Evolutionary conservation across 2,797 vertebrate genomes (phyloP).

Genomic region (Dipus sagitta): DNA sequence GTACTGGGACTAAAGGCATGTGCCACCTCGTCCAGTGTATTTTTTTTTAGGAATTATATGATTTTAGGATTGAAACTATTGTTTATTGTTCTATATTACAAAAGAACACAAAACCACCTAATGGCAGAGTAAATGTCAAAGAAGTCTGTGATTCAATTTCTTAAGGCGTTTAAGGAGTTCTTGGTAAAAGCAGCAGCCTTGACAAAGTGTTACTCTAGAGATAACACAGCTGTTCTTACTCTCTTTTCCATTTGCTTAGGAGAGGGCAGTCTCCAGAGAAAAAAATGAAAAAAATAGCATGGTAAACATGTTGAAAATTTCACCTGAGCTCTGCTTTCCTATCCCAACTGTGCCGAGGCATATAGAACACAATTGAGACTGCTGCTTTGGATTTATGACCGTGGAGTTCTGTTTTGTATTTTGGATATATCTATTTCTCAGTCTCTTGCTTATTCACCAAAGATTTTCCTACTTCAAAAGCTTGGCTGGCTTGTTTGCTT

Average conservation of each 20-base stretch:
- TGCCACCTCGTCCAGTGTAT: not conserved
- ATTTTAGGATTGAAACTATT: conserved; percentile 35
- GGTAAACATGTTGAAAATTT: conserved; percentile 76
- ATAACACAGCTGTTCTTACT: conserved; percentile 27
- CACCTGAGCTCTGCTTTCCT: conserved; percentile 63
- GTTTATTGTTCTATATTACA: conserved; percentile 4
- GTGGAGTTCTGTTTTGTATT: not conserved
- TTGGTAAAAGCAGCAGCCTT: not conserved
- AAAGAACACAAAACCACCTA: not conserved
- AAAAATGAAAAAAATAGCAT: conserved; percentile 48
- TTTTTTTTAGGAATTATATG: conserved; percentile 31
- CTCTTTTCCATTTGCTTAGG: not conserved
- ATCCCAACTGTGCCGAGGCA: not conserved
- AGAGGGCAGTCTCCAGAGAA: conserved; percentile 64
- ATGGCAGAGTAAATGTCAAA: conserved; percentile 18
- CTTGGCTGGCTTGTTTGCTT: too few species aligned
- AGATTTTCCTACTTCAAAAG: not conserved
- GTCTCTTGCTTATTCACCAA: not conserved
- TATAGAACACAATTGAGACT: not conserved
- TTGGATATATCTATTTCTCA: not conserved
- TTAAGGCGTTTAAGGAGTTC: not conserved
- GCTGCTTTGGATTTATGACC: not conserved
- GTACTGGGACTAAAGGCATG: not conserved
- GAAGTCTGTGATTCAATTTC: conserved; percentile 17
- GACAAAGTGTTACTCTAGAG: conserved; percentile 2